Evolutionary conservation across 2,888 invertebrate species (phyloP).

Genomic region (Drosophila putrida): DNA sequence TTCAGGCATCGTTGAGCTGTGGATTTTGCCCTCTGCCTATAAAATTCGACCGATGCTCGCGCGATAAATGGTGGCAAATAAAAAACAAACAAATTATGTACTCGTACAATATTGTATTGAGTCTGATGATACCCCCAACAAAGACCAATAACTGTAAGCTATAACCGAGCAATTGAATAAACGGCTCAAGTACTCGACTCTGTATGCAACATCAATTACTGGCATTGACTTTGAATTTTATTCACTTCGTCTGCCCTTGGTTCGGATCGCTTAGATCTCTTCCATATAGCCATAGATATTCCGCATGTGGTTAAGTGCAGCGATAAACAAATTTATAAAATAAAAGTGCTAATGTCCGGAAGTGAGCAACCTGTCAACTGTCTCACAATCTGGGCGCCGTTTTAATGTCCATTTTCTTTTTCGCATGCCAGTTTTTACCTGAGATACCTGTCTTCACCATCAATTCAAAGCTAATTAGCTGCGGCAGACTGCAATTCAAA

Average conservation of each 20-base stretch:
- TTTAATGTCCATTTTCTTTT: constrained; percentile 21
- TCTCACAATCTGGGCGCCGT: constrained; percentile 29
- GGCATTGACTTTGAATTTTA: constrained; percentile 75
- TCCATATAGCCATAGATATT: constrained; percentile 1
- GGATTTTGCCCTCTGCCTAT: constrained; percentile 57
- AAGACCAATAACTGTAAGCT: constrained; percentile 53
- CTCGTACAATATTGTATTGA: constrained; percentile 34
- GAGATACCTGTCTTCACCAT: constrained; percentile 52
- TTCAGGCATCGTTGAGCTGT: constrained; percentile 69
- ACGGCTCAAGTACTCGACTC: constrained; percentile 32
- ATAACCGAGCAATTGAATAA: constrained; percentile 56
- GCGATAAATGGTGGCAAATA: constrained; percentile 60
- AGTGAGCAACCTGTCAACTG: constrained; percentile 31
- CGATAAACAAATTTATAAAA: constrained; percentile 33
- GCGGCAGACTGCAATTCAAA: constrained; percentile 30
- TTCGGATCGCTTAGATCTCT: constrained; percentile 5
- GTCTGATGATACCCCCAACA: constrained; percentile 35
- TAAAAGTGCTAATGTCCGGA: constrained; percentile 35
- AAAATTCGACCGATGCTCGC: constrained; percentile 62
- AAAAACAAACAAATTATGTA: constrained; percentile 45
- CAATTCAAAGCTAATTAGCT: constrained; percentile 74
- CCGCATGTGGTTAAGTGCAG: constrained; percentile 41
- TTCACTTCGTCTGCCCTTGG: constrained; percentile 33
- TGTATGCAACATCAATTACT: constrained; percentile 62
- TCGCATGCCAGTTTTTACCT: constrained; percentile 22